phyloP scores from a whole-genome alignment of 2,888 invertebrate genomes.

The Blomia tropicalis region DNA sequence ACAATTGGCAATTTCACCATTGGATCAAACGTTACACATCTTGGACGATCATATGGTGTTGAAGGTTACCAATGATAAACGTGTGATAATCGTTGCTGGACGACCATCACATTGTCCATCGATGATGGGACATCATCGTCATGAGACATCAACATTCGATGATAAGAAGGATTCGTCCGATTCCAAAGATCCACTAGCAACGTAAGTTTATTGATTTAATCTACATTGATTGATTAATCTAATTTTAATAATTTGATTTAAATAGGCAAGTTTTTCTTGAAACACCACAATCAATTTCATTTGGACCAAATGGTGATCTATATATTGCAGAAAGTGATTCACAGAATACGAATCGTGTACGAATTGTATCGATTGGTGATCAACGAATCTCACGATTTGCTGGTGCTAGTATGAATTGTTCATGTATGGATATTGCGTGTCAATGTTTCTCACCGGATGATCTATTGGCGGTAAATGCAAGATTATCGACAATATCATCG shows the following conservation, averaged over 20 bases:
- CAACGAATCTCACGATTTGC: conserved; percentile 37
- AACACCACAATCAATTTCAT: conserved; percentile 70
- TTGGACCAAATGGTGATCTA: conserved; percentile 75
- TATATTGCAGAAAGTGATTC: conserved; percentile 84
- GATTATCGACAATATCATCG: conserved; percentile 42
- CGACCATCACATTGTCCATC: conserved; percentile 74
- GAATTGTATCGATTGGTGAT: conserved; percentile 36
- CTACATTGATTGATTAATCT: background rate
- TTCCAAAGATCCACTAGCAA: conserved; percentile 13
- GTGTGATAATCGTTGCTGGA: conserved; percentile 71
- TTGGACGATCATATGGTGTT: conserved; percentile 85
- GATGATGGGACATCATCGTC: background rate
- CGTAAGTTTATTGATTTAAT: conserved; percentile 1
- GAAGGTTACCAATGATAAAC: conserved; percentile 70
- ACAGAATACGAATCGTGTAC: conserved; percentile 42
- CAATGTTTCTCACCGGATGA: conserved; percentile 36
- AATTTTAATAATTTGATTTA: conserved; percentile 25
- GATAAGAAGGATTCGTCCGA: conserved; percentile 10
- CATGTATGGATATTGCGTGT: conserved; percentile 36
- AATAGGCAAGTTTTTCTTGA: conserved; percentile 45
- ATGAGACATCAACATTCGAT: background rate
- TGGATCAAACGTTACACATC: conserved; percentile 84
- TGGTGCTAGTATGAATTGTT: conserved; percentile 37
- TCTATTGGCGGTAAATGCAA: conserved; percentile 36
- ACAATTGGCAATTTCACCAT: conserved; percentile 77